Evolutionary conservation across 2,797 vertebrate genomes (phyloP), one percentile per base, ranked within the genome.

Genomic region (Pempheris klunzingeri): DNA sequence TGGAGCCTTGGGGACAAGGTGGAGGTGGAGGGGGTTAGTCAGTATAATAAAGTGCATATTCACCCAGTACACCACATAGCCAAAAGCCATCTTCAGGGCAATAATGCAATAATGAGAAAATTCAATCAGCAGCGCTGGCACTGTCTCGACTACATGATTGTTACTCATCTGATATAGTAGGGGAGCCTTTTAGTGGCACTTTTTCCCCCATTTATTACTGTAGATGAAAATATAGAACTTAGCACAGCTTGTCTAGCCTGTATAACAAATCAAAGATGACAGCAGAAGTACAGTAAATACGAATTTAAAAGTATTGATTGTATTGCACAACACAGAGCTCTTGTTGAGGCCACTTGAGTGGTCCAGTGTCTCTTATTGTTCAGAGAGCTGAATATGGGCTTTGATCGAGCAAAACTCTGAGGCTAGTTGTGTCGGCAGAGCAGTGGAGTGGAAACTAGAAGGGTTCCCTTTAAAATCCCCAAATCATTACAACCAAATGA

Each of bases 51-150:
- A 87, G 76, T 64, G 64, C 59, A 81, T 81, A 85, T 85, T 83
- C 74, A 82, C 62, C 67, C 67, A 74, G 71, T 73, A 71, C 69
- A 80, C 61, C 67, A 62, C 77, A 76, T 41, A 81, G 83, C 83
- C 77, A 57, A 49, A 77, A 86, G 87, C 58, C 88, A 82, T 79
- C 76, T 90, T 87, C 66, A 59, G 65, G 72, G 76, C 75, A 87
- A 85, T 90, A 83, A 86, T 77, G 76, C 70, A 85, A 80, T 92
- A 87, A 92, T 83, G 83, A 90, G 75, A 66, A 88, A 88, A 92
- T 88, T 87, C 74, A 89, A 88, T 89, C 87, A 89, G 83, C 75
- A 49, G 77, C 4, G 14, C 78, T 73, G 74, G 68, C 74, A 67
- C 57, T 46, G 73, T 83, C 74, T 78, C 72, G 80, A 82, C 82